Evolutionary conservation across 1,140 invertebrate species (phyloP), one percentile per base, ranked within the genome.

Genomic region (Drosophila nikananu): DNA sequence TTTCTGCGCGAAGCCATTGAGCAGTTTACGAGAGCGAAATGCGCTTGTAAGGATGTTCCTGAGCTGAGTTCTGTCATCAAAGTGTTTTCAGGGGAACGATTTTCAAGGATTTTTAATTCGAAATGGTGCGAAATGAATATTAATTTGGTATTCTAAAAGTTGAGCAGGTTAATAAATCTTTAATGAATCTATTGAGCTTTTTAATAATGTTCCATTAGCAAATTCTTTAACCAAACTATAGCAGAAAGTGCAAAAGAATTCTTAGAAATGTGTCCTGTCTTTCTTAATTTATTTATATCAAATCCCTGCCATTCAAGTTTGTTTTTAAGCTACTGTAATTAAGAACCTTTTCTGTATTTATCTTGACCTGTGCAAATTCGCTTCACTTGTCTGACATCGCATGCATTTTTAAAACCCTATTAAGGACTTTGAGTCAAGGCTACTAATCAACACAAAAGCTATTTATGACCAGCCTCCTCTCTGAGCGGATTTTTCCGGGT

Each of bases 401-500:
- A 51, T 77, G 39, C 25, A 80, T 80, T 60, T 65, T 83, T 54
- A 65, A 86, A 72, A 68, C 57, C 52, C 62, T 72, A 86, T 87
- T 87, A 76, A 65, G 71, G 61, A 32, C 25, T 41, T 35, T 27
- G 17, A 8, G 7, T 41, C 64, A 74, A 42, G 60, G 62, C 41
- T 71, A 87, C 83, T 87, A 83, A 86, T 76, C 66, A 83, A 65
- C 74, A 67, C 74, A 67, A 27, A 67, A 37, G 58, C 70, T 83
- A 86, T 86, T 86, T 87, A 86, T 77, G 66, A 35, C n/a, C 48
- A 61, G 81, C 70, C 46, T 81, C 49, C 51, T 39, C 35, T 61
- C 41, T 42, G 21, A 37, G 42, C 41, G 23, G 15, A 17, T 23
- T n/a, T 59, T 86, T 60, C 10, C 78, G 61, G 80, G 83, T 80